Evolutionary conservation across 2,797 vertebrate species (phyloP).

Genomic region (Sternarchorhynchus goeldii): DNA sequence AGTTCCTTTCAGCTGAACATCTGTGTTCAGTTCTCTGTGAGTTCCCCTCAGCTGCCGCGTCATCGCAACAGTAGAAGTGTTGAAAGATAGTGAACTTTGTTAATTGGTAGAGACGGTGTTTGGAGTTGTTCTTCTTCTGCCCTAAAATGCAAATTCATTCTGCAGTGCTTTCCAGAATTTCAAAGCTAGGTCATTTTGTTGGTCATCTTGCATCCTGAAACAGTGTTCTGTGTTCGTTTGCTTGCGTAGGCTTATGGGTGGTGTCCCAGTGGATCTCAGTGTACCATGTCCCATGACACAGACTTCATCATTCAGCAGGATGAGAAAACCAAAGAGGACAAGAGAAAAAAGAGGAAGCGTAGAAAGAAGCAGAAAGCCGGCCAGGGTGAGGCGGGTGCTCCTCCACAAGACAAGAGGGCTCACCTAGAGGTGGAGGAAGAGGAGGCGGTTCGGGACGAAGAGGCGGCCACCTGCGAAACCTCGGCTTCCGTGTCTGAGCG

Average conservation of each 20-base stretch:
- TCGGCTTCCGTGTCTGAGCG: conserved; percentile 19
- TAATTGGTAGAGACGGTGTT: too few species aligned
- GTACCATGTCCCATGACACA: conserved; percentile 88
- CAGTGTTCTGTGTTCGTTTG: not conserved
- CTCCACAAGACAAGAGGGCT: conserved; percentile 65
- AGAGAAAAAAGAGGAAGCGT: conserved; percentile 79
- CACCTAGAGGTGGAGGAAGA: conserved; percentile 61
- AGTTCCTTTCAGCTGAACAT: not conserved
- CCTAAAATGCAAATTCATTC: too few species aligned
- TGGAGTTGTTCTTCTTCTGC: too few species aligned
- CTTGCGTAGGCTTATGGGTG: conserved; percentile 88
- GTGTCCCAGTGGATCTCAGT: conserved; percentile 87
- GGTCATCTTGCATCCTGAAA: too few species aligned
- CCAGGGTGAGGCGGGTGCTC: conserved; percentile 34
- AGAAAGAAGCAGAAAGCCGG: conserved; percentile 72
- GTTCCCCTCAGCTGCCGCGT: conserved; percentile 42
- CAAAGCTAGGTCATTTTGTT: too few species aligned
- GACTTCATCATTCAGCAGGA: conserved; percentile 93
- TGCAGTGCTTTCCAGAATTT: too few species aligned
- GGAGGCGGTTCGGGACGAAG: conserved; percentile 38
- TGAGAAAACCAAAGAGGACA: conserved; percentile 78
- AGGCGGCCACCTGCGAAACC: conserved; percentile 6
- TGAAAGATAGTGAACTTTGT: too few species aligned
- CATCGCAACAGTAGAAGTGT: too few species aligned
- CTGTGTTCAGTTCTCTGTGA: conserved; percentile 59